Evolutionary conservation across 1,140 invertebrate genomes (phyloP).

Genomic region (Sinella curviseta): DNA sequence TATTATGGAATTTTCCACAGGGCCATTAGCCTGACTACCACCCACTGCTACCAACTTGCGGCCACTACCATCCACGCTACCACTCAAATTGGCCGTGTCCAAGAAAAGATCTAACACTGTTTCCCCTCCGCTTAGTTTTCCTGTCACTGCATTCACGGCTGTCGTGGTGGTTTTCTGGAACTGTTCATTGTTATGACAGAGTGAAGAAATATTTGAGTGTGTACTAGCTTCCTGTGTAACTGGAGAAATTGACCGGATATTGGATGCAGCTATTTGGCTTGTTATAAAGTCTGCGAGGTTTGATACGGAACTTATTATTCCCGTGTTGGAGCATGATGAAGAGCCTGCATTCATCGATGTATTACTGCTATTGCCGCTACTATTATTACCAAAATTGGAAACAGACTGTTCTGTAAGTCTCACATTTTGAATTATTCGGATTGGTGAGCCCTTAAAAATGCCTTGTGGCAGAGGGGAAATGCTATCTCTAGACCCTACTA

Average conservation of each 20-base stretch:
- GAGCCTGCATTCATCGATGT: background rate
- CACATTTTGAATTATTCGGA: background rate
- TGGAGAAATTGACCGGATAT: conserved; percentile 47
- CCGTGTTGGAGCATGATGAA: background rate
- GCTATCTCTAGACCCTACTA: background rate
- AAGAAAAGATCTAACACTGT: background rate
- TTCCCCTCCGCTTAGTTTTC: background rate
- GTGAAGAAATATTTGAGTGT: background rate
- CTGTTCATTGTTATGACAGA: background rate
- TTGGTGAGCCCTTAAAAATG: background rate
- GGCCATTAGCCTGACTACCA: background rate
- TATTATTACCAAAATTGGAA: background rate
- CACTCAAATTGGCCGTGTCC: background rate
- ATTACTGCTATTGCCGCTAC: background rate
- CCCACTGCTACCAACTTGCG: background rate
- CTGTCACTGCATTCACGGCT: background rate
- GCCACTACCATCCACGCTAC: background rate
- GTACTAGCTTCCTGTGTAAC: conserved; percentile 29
- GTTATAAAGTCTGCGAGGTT: conserved; percentile 49
- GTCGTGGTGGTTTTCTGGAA: background rate
- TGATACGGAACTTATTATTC: conserved; percentile 28
- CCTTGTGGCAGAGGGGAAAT: background rate
- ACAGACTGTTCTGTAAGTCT: background rate
- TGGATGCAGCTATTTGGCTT: conserved; percentile 45
- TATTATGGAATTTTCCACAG: conserved; percentile 27